Evolutionary conservation across 2,888 invertebrate species (phyloP).

Genomic region (Amiota minor): DNA sequence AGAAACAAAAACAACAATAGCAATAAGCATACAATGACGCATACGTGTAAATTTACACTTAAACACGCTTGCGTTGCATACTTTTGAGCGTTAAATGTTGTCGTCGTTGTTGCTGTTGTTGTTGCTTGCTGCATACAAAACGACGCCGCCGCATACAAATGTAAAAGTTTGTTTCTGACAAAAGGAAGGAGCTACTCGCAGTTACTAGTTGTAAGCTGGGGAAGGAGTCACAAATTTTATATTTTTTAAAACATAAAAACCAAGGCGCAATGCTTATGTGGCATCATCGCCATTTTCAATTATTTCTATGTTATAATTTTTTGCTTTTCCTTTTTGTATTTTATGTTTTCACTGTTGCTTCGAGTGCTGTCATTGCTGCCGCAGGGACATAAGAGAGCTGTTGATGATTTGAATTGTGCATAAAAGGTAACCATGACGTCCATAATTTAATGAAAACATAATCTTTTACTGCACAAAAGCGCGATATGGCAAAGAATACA

Average conservation of each 20-base stretch:
- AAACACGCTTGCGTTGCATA: conserved; percentile 51
- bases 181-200: too few species aligned
- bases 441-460: conserved; percentile 69
- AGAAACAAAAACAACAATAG: conserved; percentile 24
- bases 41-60: conserved; percentile 60
- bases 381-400: conserved; percentile 52
- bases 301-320: conserved; percentile 41
- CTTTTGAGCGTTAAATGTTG: neutral
- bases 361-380: conserved; percentile 8
- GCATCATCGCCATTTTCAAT: conserved; percentile 34
- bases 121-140: neutral
- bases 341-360: conserved; percentile 10
- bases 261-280: too few species aligned
- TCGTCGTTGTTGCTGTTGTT: too few species aligned
- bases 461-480: conserved; percentile 47
- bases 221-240: too few species aligned
- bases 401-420: conserved; percentile 60
- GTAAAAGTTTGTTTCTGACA: neutral
- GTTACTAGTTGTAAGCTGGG: too few species aligned
- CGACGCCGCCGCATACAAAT: neutral
- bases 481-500: neutral
- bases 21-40: conserved; percentile 38
- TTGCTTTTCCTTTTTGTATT: neutral
- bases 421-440: conserved; percentile 66
- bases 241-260: too few species aligned